Conservation (phyloP, 2,113 vertebrate genomes). For the Eublepharis macularius region DNA sequence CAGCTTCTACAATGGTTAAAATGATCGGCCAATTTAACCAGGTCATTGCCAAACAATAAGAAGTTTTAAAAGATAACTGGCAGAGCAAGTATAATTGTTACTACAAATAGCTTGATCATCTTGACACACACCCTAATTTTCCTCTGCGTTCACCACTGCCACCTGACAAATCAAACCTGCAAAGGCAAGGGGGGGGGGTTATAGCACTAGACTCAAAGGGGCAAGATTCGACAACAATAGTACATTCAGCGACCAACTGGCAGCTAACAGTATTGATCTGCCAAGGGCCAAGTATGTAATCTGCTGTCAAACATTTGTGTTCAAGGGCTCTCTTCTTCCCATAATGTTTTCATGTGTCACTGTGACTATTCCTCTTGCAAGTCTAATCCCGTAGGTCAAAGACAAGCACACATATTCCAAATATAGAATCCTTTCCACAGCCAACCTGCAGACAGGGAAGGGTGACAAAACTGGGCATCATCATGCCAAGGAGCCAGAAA, state of each 20-base stretch:
- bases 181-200: background rate
- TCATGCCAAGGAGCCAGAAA: background rate
- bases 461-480: conserved; percentile 15
- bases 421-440: conserved; percentile 4
- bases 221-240: background rate
- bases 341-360: background rate
- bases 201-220: background rate
- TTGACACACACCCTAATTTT: conserved; percentile 26
- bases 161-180: background rate
- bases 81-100: conserved; percentile 38
- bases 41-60: conserved; percentile 44
- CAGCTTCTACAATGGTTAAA: conserved; percentile 35
- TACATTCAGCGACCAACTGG: background rate
- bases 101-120: background rate
- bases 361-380: background rate
- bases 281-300: background rate
- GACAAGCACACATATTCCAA: background rate
- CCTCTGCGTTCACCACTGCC: rapidly evolving
- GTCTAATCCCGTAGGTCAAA: background rate
- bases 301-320: background rate
- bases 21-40: conserved; percentile 39
- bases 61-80: conserved; percentile 38
- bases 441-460: background rate
- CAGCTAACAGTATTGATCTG: rapidly evolving
- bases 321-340: background rate